phyloP scores from a whole-genome alignment of 92 coral and sea anemone genomes.

The Porites lobata region DNA sequence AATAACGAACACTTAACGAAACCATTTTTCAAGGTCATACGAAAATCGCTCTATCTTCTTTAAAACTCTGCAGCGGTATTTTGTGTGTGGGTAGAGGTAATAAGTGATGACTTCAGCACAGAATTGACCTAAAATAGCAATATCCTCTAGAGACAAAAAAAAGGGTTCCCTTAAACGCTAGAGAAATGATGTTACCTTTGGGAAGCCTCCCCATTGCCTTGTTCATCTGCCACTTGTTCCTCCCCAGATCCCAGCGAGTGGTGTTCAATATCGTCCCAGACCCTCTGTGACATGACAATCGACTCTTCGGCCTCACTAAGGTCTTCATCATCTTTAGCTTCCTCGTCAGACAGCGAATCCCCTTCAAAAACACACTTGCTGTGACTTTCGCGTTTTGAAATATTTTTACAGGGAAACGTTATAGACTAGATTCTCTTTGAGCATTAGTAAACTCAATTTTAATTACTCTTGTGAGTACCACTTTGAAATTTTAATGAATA shows the following conservation, averaged over 20 bases:
- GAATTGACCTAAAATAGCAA: too few species aligned
- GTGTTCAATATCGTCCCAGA: slow-evolving; percentile 93
- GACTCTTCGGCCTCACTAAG: slow-evolving; percentile 83
- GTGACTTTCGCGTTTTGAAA: neutral
- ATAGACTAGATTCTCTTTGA: neutral
- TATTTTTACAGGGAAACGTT: neutral
- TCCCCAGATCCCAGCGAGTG: slow-evolving; percentile 42
- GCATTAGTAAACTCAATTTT: too few species aligned
- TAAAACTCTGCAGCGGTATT: too few species aligned
- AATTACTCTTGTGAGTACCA: too few species aligned
- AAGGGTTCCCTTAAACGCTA: neutral
- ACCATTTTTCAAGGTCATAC: too few species aligned
- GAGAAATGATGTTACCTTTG: slow-evolving; percentile 4
- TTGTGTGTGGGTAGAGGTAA: too few species aligned
- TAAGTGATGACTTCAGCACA: too few species aligned
- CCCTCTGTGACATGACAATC: slow-evolving; percentile 93
- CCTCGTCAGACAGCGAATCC: slow-evolving; percentile 63
- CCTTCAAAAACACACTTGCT: neutral
- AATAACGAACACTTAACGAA: too few species aligned
- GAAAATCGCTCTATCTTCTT: too few species aligned
- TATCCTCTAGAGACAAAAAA: too few species aligned
- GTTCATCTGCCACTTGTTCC: slow-evolving; percentile 7
- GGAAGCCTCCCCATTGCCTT: slow-evolving; percentile 5
- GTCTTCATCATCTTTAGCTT: slow-evolving; percentile 46
- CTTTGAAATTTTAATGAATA: too few species aligned